Evolutionary conservation across 1,140 invertebrate genomes (phyloP).

Genomic region (Anastatus disparis): DNA sequence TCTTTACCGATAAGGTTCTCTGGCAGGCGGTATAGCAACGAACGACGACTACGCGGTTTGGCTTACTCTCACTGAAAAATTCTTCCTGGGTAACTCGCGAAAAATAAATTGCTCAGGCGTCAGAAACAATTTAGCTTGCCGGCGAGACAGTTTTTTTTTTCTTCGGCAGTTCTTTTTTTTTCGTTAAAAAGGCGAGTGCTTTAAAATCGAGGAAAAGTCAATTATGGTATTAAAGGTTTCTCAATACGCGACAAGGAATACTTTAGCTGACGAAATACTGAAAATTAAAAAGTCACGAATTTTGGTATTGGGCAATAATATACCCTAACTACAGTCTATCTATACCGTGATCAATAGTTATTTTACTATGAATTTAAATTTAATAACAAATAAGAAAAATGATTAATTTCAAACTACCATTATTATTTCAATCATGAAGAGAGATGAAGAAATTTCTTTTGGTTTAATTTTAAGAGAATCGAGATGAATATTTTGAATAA

Average conservation of each 20-base stretch:
- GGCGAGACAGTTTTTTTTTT: not conserved
- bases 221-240: slow-evolving; percentile 38
- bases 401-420: too few species aligned
- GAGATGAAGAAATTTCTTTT: too few species aligned
- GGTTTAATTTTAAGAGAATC: too few species aligned
- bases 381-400: too few species aligned
- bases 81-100: slow-evolving; percentile 22
- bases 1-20: slow-evolving; percentile 38
- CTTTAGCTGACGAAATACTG: not conserved
- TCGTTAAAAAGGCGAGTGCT: slow-evolving; percentile 13
- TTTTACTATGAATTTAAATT: too few species aligned
- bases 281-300: slow-evolving; percentile 5
- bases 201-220: slow-evolving; percentile 38
- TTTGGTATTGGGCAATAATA: too few species aligned
- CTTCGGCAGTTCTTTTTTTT: slow-evolving; percentile 9
- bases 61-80: slow-evolving; percentile 31
- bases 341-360: too few species aligned
- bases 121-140: slow-evolving; percentile 36
- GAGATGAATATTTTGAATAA: slow-evolving; percentile 2
- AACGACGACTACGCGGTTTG: slow-evolving; percentile 14
- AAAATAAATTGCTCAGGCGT: slow-evolving; percentile 42
- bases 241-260: slow-evolving; percentile 12
- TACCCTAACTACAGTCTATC: too few species aligned
- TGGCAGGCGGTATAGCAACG: too few species aligned
- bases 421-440: too few species aligned